These are phyloP conservation scores for Leptinotarsa defecta DNA, from an alignment of 1,140 invertebrate genomes.

Conservation along the genomic window DNA sequence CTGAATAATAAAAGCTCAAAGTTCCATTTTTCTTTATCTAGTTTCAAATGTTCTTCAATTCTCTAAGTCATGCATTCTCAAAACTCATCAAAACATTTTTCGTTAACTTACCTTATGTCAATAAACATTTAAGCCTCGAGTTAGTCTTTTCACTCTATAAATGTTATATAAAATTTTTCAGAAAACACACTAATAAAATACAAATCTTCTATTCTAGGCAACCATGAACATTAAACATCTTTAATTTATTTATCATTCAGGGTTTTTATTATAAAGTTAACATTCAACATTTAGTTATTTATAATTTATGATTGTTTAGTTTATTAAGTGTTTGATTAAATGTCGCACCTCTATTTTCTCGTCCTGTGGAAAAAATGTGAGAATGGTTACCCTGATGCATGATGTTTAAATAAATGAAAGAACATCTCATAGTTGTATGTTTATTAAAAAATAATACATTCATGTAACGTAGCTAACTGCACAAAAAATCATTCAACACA, in stretches of 20 bases:
- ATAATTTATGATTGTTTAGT: conserved; percentile 13
- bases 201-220: conserved; percentile 23
- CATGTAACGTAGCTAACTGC: conserved; percentile 34
- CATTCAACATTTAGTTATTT: conserved; percentile 25
- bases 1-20: no score
- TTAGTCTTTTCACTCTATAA: conserved; percentile 33
- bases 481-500: conserved; percentile 39
- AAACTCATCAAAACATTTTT: conserved; percentile 26
- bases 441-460: conserved; percentile 41
- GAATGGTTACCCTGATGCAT: conserved; percentile 24
- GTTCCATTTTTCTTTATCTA: no score
- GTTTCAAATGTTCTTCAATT: no score
- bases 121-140: conserved; percentile 26
- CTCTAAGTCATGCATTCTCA: not conserved
- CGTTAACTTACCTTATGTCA: conserved; percentile 18
- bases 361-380: conserved; percentile 35
- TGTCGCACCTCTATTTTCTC: conserved; percentile 25
- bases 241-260: conserved; percentile 7
- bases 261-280: conserved; percentile 11
- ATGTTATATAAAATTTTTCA: conserved; percentile 20
- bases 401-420: conserved; percentile 27
- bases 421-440: conserved; percentile 26
- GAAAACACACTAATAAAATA: conserved; percentile 36
- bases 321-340: conserved; percentile 24
- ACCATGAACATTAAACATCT: conserved; percentile 18